phyloP scores from a whole-genome alignment of 2,113 vertebrate genomes.

The Gobio gobio region DNA sequence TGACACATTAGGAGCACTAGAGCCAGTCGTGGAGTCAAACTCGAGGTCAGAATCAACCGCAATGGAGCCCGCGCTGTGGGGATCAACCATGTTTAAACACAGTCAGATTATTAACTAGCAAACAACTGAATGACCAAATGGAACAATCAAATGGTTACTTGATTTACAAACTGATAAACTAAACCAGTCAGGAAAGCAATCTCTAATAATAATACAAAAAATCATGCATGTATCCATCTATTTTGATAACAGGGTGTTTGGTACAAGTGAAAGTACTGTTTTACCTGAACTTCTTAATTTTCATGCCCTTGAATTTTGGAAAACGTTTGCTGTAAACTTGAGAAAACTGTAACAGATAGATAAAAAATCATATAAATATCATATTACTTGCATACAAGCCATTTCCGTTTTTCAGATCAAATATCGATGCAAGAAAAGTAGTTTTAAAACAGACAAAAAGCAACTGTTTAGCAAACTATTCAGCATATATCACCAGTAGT shows the following conservation, averaged over 20 bases:
- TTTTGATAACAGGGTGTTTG: background rate
- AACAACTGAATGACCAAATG: too few species aligned
- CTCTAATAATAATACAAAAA: too few species aligned
- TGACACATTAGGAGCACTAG: too few species aligned
- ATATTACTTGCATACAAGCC: background rate
- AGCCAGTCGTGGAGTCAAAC: too few species aligned
- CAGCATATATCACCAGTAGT: background rate
- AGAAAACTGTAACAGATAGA: background rate
- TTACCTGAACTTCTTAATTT: background rate
- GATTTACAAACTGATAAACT: background rate
- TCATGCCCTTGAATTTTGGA: background rate
- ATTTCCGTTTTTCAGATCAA: background rate
- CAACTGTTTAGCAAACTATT: background rate
- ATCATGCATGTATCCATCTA: background rate
- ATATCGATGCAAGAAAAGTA: background rate
- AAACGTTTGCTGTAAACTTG: background rate
- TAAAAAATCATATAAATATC: background rate
- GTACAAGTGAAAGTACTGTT: background rate
- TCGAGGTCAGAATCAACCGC: too few species aligned
- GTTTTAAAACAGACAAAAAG: background rate
- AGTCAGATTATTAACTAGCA: too few species aligned
- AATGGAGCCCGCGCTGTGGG: too few species aligned
- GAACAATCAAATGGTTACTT: too few species aligned
- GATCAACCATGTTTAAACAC: too few species aligned
- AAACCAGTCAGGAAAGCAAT: background rate